Base-by-base conservation (phyloP, 2,888 invertebrate species). In the Ophioninae sp. region DNA sequence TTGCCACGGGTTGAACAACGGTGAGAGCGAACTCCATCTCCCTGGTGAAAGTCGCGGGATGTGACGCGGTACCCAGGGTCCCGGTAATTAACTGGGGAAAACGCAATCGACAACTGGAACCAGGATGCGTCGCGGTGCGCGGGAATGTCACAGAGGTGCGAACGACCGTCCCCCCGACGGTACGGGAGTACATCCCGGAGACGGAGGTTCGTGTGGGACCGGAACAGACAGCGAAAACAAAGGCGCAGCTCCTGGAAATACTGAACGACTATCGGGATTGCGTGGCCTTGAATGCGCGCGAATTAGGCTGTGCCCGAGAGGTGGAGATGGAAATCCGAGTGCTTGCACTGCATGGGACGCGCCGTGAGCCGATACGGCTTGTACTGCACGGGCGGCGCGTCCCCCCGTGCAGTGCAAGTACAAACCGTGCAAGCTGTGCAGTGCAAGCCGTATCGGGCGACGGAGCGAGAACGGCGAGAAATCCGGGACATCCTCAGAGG, bases 401-500 rank as follows among this genome's bases (percentile, higher is more conserved):
- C n/a, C n/a, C n/a, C n/a, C n/a, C n/a, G n/a, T n/a, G n/a, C n/a
- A n/a, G n/a, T n/a, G n/a, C n/a, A n/a, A n/a, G n/a, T n/a, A n/a
- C n/a, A n/a, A n/a, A n/a, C n/a, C n/a, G n/a, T n/a, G n/a, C n/a
- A n/a, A n/a, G n/a, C n/a, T n/a, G n/a, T 78, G 9, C 41, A 37
- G 0, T 44, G 58, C 5, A 81, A 74, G 22, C 75, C 75, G 8
- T 80, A 75, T 17, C 69, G 80, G 0, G 64, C 74, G 7, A 81
- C 13, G 6, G 75, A 61, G 5, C 22, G 9, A 2, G 71, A 81
- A n/a, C 79, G 84, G 13, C 61, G 69, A 37, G 71, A 69, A 10
- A 82, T 83, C 0, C 56, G 77, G 1, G 37, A 71, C n/a, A 86
- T 83, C 3, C 0, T 86, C 6, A 8, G 39, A 6, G 85, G 83